These are phyloP conservation scores for Labrus mixtus DNA, from an alignment of 2,113 vertebrate genomes.

Conservation along the genomic window DNA sequence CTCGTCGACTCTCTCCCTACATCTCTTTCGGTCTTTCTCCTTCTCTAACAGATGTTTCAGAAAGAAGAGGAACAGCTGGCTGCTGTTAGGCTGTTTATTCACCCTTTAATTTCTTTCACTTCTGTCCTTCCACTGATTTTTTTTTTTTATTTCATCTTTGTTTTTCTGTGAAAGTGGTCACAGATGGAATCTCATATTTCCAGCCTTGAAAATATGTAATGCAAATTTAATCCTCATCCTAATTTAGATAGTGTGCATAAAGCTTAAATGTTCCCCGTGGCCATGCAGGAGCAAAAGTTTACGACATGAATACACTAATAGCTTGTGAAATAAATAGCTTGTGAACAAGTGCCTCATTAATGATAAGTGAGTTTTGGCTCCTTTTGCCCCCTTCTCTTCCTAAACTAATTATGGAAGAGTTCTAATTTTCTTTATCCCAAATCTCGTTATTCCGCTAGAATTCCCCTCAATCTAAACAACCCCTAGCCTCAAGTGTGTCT, in stretches of 20 bases:
- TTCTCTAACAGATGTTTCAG: slow-evolving; percentile 67
- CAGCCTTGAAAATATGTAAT: neutral
- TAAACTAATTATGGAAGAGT: slow-evolving; percentile 24
- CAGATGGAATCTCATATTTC: slow-evolving; percentile 47
- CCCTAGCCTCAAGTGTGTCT: slow-evolving; percentile 9
- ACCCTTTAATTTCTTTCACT: slow-evolving; percentile 34
- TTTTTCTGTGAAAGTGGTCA: slow-evolving; percentile 23
- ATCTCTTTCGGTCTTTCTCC: slow-evolving; percentile 11
- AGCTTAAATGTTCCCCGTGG: slow-evolving; percentile 1
- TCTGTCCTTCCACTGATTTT: slow-evolving; percentile 1
- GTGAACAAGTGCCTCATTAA: slow-evolving; percentile 35
- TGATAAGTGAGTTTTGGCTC: slow-evolving; percentile 21
- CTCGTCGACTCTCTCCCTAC: neutral
- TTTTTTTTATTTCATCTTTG: slow-evolving; percentile 15
- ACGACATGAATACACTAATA: slow-evolving; percentile 21
- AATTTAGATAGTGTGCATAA: neutral
- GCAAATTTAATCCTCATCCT: slow-evolving; percentile 3
- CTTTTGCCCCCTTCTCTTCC: neutral
- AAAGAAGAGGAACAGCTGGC: slow-evolving; percentile 69
- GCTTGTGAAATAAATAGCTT: slow-evolving; percentile 39
- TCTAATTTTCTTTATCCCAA: slow-evolving; percentile 10
- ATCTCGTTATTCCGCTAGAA: slow-evolving; percentile 32
- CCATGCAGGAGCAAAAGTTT: slow-evolving; percentile 14
- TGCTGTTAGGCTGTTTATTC: slow-evolving; percentile 69
- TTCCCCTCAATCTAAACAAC: slow-evolving; percentile 26